Conservation (phyloP, 2,888 invertebrate genomes). For the Lasius fuliginosus region DNA sequence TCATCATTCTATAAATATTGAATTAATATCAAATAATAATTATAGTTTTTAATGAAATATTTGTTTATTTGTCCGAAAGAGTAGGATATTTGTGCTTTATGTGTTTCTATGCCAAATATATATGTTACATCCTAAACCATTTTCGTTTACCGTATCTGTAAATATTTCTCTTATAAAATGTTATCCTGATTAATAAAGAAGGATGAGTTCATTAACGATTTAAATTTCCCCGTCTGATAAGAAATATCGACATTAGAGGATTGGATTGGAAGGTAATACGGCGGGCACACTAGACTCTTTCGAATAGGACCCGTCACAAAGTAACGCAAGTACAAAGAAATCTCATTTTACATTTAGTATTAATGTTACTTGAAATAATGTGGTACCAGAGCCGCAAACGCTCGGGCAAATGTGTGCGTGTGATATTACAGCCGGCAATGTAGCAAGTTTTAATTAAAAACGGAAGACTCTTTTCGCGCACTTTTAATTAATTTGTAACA, state of each 20-base stretch:
- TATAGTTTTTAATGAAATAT: not conserved
- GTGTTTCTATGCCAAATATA: not conserved
- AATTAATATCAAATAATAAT: not conserved
- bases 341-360: not conserved
- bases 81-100: not conserved
- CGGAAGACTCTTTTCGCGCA: conserved; percentile 52
- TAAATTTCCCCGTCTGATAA: not conserved
- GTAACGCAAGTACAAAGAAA: conserved; percentile 20
- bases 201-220: not conserved
- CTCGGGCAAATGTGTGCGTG: conserved; percentile 20
- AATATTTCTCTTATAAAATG: not conserved
- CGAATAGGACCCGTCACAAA: not conserved
- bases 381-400: conserved; percentile 4
- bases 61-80: not conserved
- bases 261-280: not conserved
- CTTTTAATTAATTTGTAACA: conserved; percentile 57
- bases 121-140: not conserved
- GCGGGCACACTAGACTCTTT: not conserved
- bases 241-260: not conserved
- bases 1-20: not conserved
- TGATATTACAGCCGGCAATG: conserved; percentile 37
- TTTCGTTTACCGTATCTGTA: not conserved
- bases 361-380: conserved; percentile 48
- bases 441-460: conserved; percentile 57
- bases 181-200: not conserved